Evolutionary conservation across 2,113 vertebrate genomes (phyloP).

Genomic region (Ploceus nigricollis): DNA sequence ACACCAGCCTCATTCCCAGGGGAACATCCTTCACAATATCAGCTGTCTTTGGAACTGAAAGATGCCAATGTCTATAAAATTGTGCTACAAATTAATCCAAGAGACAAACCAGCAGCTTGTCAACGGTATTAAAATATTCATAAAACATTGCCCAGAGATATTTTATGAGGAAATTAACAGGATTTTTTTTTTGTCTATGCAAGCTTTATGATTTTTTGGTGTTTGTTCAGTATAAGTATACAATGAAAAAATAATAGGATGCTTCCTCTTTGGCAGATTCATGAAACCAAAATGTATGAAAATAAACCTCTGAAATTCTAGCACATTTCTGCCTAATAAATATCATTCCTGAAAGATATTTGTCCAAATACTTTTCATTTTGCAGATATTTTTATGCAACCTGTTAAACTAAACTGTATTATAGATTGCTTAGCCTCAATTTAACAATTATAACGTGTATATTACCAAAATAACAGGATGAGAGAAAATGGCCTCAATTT

Average conservation of each 20-base stretch:
- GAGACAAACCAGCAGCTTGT: not conserved
- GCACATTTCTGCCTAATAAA: not conserved
- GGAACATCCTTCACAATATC: not conserved
- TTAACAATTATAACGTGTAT: not conserved
- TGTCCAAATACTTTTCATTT: not conserved
- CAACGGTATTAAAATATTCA: not conserved
- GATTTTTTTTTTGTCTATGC: not conserved
- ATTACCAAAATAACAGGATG: not conserved
- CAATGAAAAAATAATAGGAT: not conserved
- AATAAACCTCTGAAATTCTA: not conserved
- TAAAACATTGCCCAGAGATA: not conserved
- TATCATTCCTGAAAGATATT: fast-evolving
- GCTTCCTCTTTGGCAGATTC: not conserved
- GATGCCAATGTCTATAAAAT: not conserved
- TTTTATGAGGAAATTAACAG: not conserved
- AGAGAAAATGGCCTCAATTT: not conserved
- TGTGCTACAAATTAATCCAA: not conserved
- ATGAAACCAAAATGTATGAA: not conserved
- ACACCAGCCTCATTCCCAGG: not conserved
- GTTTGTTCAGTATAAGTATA: not conserved
- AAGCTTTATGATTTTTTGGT: not conserved
- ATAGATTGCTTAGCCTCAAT: not conserved
- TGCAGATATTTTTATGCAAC: not conserved
- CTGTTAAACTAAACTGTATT: not conserved
- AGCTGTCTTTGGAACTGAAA: not conserved